These are phyloP conservation scores for Epinotia demarniana DNA, from an alignment of 2,888 invertebrate genomes.

Conservation along the genomic window DNA sequence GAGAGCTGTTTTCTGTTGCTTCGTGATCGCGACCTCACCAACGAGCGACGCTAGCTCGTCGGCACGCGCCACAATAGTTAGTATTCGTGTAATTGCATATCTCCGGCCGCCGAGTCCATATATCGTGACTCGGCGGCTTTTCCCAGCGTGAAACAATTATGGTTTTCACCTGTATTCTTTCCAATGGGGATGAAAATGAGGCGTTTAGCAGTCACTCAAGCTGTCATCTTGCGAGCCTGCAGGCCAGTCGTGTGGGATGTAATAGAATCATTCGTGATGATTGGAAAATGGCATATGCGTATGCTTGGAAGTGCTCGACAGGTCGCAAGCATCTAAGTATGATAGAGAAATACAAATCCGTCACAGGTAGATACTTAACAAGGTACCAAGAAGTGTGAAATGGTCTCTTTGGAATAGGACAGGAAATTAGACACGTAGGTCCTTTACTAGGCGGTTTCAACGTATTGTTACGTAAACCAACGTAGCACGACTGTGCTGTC, in stretches of 20 bases:
- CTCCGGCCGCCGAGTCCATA: constrained; percentile 47
- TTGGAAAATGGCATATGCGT: constrained; percentile 60
- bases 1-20: constrained; percentile 66
- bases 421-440: constrained; percentile 65
- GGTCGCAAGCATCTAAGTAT: constrained; percentile 52
- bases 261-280: constrained; percentile 61
- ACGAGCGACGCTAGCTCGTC: constrained; percentile 13
- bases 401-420: constrained; percentile 56
- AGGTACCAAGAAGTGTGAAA: constrained; percentile 53
- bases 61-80: constrained; percentile 69
- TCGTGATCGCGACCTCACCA: constrained; percentile 43
- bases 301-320: constrained; percentile 55
- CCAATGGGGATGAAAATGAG: constrained; percentile 55
- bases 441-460: constrained; percentile 64
- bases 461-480: constrained; percentile 76
- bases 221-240: constrained; percentile 58
- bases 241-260: constrained; percentile 64
- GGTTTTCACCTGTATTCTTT: constrained; percentile 55
- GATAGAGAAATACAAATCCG: constrained; percentile 57
- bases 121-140: constrained; percentile 49
- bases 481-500: constrained; percentile 76
- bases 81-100: constrained; percentile 61
- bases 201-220: constrained; percentile 59
- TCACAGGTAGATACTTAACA: constrained; percentile 43
- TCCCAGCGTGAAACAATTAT: constrained; percentile 51